These are phyloP conservation scores for Ferdinandea cuprea DNA, from an alignment of 2,888 invertebrate species.

Conservation along the genomic window DNA sequence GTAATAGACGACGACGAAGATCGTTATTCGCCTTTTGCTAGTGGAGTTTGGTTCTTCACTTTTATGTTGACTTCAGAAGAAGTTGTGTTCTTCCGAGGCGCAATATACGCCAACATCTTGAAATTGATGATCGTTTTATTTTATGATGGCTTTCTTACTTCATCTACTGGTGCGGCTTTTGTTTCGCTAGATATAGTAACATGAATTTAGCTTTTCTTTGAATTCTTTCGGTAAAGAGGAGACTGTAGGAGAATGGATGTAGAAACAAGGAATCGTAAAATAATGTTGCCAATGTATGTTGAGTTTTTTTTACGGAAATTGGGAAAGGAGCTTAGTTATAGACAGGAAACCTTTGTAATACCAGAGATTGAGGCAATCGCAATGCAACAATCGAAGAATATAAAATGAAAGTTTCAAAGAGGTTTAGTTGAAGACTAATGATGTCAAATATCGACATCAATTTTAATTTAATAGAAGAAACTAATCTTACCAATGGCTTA, in stretches of 20 bases:
- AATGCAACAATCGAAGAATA: not conserved
- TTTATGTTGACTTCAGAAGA: slow-evolving; percentile 60
- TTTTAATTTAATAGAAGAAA: no score
- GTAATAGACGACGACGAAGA: slow-evolving; percentile 62
- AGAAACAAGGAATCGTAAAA: slow-evolving; percentile 43
- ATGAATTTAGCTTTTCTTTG: not conserved
- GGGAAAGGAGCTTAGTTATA: slow-evolving; percentile 44
- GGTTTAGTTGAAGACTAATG: not conserved
- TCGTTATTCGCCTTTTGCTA: slow-evolving; percentile 7
- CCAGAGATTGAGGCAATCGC: not conserved
- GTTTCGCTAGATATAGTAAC: slow-evolving; percentile 19
- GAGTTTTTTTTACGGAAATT: slow-evolving; percentile 41
- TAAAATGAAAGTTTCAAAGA: slow-evolving; percentile 7
- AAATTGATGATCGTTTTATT: slow-evolving; percentile 67
- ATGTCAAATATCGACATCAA: not conserved
- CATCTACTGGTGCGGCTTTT: slow-evolving; percentile 48
- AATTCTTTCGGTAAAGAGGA: not conserved
- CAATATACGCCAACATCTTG: slow-evolving; percentile 28
- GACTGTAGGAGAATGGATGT: not conserved
- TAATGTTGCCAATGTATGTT: slow-evolving; percentile 5
- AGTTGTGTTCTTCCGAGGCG: not conserved
- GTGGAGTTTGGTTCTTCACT: slow-evolving; percentile 4
- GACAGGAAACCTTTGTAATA: not conserved
- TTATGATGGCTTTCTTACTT: slow-evolving; percentile 67
- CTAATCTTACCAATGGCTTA: no score